These are phyloP conservation scores for Fringilla coelebs DNA, from an alignment of 2,797 vertebrate genomes.

Conservation along the genomic window DNA sequence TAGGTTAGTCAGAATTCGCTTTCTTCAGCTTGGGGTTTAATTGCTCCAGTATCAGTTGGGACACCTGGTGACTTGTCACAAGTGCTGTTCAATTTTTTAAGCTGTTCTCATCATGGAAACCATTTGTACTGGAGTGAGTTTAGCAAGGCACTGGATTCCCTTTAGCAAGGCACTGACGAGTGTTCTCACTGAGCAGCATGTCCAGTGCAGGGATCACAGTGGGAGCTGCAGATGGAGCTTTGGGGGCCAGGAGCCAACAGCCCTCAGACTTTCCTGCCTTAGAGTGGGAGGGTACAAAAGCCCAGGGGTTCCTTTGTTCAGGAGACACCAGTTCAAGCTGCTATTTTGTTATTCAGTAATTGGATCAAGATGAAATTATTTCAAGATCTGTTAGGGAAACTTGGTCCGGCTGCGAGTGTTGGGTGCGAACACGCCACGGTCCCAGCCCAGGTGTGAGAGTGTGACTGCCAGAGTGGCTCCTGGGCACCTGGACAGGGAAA, in stretches of 20 bases:
- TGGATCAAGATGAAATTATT: background rate
- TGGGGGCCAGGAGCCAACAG: rapidly evolving
- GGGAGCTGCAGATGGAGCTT: background rate
- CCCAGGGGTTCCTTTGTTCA: background rate
- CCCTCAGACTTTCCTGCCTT: background rate
- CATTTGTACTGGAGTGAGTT: background rate
- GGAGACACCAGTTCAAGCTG: background rate
- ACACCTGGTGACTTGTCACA: background rate
- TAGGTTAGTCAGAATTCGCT: background rate
- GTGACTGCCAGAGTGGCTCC: background rate
- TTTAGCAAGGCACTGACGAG: background rate
- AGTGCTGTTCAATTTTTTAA: background rate
- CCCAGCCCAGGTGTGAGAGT: no score
- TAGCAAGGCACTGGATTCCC: background rate
- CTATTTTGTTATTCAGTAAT: background rate
- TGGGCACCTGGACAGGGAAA: background rate
- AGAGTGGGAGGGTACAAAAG: no score
- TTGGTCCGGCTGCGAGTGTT: background rate
- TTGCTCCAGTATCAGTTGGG: background rate
- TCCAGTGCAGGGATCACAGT: no score
- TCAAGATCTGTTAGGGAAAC: background rate
- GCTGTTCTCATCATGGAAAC: background rate
- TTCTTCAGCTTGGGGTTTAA: background rate
- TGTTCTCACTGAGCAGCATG: rapidly evolving
- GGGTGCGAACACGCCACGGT: rapidly evolving